phyloP scores from a whole-genome alignment of 2,888 invertebrate species.

The Sepioteuthis lessoniana region DNA sequence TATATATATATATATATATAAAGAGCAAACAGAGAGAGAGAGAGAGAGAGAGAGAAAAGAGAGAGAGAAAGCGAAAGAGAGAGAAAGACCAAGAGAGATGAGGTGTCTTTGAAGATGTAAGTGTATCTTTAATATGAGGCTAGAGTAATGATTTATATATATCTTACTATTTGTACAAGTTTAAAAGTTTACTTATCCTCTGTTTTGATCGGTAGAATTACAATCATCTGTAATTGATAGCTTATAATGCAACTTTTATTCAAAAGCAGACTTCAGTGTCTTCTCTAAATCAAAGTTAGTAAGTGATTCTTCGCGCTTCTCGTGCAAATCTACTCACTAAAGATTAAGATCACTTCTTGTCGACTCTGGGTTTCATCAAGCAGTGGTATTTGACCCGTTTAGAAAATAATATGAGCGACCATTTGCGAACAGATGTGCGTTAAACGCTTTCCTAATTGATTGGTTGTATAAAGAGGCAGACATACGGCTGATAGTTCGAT shows the following conservation, averaged over 20 bases:
- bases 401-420: neutral
- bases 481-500: neutral
- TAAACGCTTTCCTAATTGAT: neutral
- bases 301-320: neutral
- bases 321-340: neutral
- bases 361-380: neutral
- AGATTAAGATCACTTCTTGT: neutral
- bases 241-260: neutral
- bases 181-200: too few species aligned
- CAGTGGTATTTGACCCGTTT: neutral
- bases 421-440: neutral
- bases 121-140: too few species aligned
- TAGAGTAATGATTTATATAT: too few species aligned
- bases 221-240: fast-evolving
- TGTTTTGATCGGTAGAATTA: neutral
- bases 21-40: too few species aligned
- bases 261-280: neutral
- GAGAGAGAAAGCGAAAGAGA: too few species aligned
- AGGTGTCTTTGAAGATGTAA: too few species aligned
- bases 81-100: too few species aligned
- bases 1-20: too few species aligned
- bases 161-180: too few species aligned
- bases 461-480: neutral
- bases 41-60: too few species aligned
- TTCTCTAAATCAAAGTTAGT: neutral